Conservation (phyloP, 2,797 vertebrate species). For the Pampus argenteus region DNA sequence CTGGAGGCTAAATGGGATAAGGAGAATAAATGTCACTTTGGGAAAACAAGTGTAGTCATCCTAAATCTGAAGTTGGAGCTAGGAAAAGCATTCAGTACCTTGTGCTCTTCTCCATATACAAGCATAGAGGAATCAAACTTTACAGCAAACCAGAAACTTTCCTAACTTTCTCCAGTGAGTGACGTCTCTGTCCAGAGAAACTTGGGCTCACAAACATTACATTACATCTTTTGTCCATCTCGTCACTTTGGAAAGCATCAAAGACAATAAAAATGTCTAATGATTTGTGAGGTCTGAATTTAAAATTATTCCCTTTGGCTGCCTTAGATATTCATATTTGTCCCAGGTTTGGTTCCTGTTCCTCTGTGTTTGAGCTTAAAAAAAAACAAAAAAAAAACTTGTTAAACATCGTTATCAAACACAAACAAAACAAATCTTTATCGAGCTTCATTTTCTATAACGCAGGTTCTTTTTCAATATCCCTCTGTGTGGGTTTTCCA, state of each 20-base stretch:
- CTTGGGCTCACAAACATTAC: neutral
- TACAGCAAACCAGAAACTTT: conserved; percentile 4
- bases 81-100: too few species aligned
- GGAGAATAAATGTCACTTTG: too few species aligned
- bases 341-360: neutral
- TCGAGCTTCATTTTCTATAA: conserved; percentile 48
- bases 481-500: conserved; percentile 69
- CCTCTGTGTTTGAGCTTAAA: conserved; percentile 17
- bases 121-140: conserved; percentile 7
- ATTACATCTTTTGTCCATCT: conserved; percentile 3
- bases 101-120: conserved; percentile 5
- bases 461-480: conserved; percentile 66
- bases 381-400: conserved; percentile 20
- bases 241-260: conserved; percentile 30
- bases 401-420: conserved; percentile 45
- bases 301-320: conserved; percentile 6
- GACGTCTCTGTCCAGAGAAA: conserved; percentile 28
- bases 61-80: conserved; percentile 10
- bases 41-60: neutral
- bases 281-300: conserved; percentile 19
- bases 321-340: conserved; percentile 17
- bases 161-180: conserved; percentile 12
- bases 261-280: conserved; percentile 24
- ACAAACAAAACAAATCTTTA: conserved; percentile 62
- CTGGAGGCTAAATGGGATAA: neutral